Evolutionary conservation across 2,113 vertebrate species (phyloP), one percentile per base, ranked within the genome.

Genomic region (Tauraco erythrolophus): DNA sequence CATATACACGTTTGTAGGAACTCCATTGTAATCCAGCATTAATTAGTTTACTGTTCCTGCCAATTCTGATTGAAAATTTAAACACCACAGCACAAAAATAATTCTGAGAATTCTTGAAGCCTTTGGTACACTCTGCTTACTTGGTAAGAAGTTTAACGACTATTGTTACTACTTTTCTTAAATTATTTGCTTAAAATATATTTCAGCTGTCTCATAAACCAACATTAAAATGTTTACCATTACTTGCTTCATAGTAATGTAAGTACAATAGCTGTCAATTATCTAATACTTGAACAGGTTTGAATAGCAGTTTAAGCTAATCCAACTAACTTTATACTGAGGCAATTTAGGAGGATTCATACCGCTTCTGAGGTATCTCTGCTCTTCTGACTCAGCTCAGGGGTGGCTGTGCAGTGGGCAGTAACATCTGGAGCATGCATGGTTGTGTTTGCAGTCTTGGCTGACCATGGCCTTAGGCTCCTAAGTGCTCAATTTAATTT

Each of bases 31-130:
- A 88, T 93, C 86, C 61, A 85, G 30, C 28, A 45, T 88, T 92
- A 92, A 94, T 76, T 68, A 92, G 68, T 66, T 82, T 94, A 84
- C 56, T 84, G 9, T 64, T 96, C 61, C 50, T 96, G 66, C 30
- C 69, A 96, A 46, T 93, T 92, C 84, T 88, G 57, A 81, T 45
- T 84, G 78, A 92, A 94, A 92, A 82, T 94, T 86, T 77, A 93
- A 93, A 51, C 22, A 71, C 43, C 77, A 58, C 19, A 74, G 22
- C 14, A 91, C 74, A 96, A 85, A 93, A 94, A 68, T 39, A 31
- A 75, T 92, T 77, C 92, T 81, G 43, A 77, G 82, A 95, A 91
- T 71, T 91, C 22, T 19, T 61, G 39, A 86, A 80, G 60, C 31
- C 70, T 68, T 89, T 61, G 51, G 50, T 68, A 82, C 51, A 57